Evolutionary conservation across 64 coral and sea anemone genomes (phyloP).

Genomic region (Montipora foliosa): DNA sequence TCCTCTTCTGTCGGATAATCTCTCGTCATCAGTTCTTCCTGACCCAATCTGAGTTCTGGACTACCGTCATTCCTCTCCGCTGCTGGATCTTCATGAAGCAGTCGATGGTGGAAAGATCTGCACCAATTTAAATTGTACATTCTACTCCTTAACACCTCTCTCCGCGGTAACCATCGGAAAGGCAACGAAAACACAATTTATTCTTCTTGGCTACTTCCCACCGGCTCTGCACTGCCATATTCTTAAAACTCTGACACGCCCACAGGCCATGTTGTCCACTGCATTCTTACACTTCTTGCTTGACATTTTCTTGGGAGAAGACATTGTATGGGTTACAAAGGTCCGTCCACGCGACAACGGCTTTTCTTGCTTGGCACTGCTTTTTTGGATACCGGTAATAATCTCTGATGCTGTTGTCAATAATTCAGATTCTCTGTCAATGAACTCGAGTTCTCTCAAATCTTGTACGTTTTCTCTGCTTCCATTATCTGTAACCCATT

Average conservation of each 20-base stretch:
- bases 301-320: too few relatives aligned
- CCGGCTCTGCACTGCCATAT: background rate
- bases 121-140: conserved; percentile 2
- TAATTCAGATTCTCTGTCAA: too few relatives aligned
- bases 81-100: conserved; percentile 28
- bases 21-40: conserved; percentile 40
- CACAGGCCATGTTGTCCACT: conserved; percentile 11
- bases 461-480: too few relatives aligned
- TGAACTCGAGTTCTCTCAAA: too few relatives aligned
- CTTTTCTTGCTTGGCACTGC: too few relatives aligned
- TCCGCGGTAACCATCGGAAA: background rate
- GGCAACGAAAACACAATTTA: conserved; percentile 46
- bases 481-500: too few relatives aligned
- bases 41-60: background rate
- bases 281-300: conserved; percentile 39
- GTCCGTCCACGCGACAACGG: too few relatives aligned
- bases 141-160: background rate
- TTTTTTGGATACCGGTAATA: too few relatives aligned
- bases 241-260: conserved; percentile 6
- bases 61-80: background rate
- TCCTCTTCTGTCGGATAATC: too few relatives aligned
- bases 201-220: conserved; percentile 45
- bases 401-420: too few relatives aligned
- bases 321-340: too few relatives aligned
- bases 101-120: background rate